A percentile compares a stretch with the other conserved stretches of the same genome.
Evolutionary conservation across 2,113 vertebrate genomes (phyloP).

Genomic region (Pseudorectes ferrugineus): DNA sequence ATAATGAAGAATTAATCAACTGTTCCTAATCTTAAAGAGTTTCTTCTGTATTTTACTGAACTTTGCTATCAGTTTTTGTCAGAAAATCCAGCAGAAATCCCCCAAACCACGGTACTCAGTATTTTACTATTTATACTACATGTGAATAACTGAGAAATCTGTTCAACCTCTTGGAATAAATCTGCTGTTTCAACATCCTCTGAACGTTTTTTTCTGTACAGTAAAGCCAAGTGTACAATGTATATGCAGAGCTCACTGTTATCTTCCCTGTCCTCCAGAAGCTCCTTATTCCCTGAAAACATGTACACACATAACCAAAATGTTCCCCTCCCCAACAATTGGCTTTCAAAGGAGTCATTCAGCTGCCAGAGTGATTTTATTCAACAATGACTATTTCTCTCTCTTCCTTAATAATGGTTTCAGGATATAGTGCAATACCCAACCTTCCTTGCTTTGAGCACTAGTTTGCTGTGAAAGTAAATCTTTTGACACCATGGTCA

Average conservation of each 20-base stretch:
- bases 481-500: background rate
- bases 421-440: background rate
- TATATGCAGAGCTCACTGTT: background rate
- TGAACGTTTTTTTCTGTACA: background rate
- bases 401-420: background rate
- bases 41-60: background rate
- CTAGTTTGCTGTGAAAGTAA: background rate
- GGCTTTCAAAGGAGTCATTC: background rate
- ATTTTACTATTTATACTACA: background rate
- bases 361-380: background rate
- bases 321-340: rapidly evolving
- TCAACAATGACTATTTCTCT: background rate
- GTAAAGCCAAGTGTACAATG: background rate
- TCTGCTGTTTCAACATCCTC: background rate
- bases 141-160: background rate
- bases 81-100: background rate
- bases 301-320: background rate
- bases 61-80: background rate
- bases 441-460: background rate
- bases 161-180: background rate
- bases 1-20: background rate
- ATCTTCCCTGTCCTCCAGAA: background rate
- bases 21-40: background rate
- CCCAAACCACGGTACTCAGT: background rate
- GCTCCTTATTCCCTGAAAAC: background rate